Evolutionary conservation across 2,888 invertebrate genomes (phyloP), one percentile per base, ranked within the genome.

Genomic region (Thymelicus acteon): DNA sequence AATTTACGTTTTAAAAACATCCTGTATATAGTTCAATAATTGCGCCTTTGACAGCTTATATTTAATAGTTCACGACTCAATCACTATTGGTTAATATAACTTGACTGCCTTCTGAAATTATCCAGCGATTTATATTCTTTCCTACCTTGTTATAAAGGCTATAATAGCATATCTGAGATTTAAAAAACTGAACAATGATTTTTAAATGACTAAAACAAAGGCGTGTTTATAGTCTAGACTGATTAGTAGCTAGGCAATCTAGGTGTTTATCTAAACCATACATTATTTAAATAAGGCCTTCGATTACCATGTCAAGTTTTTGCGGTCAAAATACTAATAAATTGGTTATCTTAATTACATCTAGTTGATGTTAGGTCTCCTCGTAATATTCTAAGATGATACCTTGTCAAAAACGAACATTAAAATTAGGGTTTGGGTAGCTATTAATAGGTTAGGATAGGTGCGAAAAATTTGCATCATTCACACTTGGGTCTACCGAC

Each of bases 221-320:
- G 67, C 67, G 67, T 67, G 61, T 68, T 31, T 39, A n/a, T 6
- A 54, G 24, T 68, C 54, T 68, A 68, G 61, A 61, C 61, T 54
- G 52, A 68, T 67, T 67, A 39, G 52, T 15, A 37, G 67, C 54
- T 68, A 54, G 52, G 61, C 19, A 68, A 68, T 52, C 67, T 47
- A 68, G 31, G 54, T 61, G 54, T 68, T 61, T 61, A 61, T 68
- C 66, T 66, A 65, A 54, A 49, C 52, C n/a, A n/a, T 61, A 48
- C 5, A 31, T 47, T 68, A 68, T 68, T 52, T 57, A 68, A 44
- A 62, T 54, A 54, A 61, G 58, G 66, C 31, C 52, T 61, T 67
- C n/a, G n/a, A 67, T 67, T 67, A 67, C 6, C 19, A 61, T 15
- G 61, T 67, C 67, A 61, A 31, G 40, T 68, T 68, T 68, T 68